Base-by-base conservation (phyloP, 2,797 vertebrate species). In the Aeoliscus strigatus region DNA sequence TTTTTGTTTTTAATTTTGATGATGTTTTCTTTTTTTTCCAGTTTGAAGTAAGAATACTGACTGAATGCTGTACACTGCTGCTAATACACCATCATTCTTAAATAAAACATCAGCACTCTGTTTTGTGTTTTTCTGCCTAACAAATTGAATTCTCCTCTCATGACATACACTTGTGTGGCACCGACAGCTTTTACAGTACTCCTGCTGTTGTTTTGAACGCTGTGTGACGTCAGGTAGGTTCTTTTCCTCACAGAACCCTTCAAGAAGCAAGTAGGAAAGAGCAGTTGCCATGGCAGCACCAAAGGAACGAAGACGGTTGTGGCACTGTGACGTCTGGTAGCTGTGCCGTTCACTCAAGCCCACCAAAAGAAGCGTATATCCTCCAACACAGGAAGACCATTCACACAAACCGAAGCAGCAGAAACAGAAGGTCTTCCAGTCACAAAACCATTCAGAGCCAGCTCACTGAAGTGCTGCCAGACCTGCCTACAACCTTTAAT, bases 241-340 rank as follows among this genome's bases (percentile, higher is more conserved):
- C 60, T 34, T 25, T 57, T 60, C 55, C 58, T 60, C 52, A 11
- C 42, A 23, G 31, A 62, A 34, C 54, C 28, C 38, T 65, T 52
- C 32, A 59, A 74, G 53, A 69, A 51, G 47, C 53, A 39, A 30
- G 46, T 58, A 79, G 49, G 41, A n/a, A 70, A 65, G 60, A 64
- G 66, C 66, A 61, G 81, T 86, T 84, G 75, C 84, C 82, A 86
- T 83, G 82, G 81, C 46, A 86, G 74, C 81, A 69, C 47, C 14
- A 46, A 41, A 73, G 61, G 63, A 77, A 60, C 14, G 24, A 48
- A 55, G 73, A 71, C 37, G 10, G 57, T 41, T 1, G 21, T 46
- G 55, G 62, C 45, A 48, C 40, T 40, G 41, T 70, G 58, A 70
- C 41, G 61, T 62, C 51, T 44, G 58, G 68, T 69, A 59, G 38